Base-by-base conservation (phyloP, 2,113 vertebrate species). In the Nicator chloris region DNA sequence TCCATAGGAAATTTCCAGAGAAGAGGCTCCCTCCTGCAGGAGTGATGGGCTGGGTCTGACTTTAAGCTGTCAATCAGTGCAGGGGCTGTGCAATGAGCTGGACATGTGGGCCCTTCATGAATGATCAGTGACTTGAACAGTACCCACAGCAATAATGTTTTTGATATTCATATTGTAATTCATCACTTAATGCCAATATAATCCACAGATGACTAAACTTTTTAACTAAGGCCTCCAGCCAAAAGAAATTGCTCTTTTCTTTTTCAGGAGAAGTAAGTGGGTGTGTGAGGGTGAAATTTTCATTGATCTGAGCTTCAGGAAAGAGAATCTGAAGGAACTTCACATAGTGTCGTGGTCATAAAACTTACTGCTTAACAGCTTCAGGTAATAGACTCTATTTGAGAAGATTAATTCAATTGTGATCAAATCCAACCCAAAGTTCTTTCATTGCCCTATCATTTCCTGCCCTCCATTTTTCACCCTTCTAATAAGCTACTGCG, bases 391-490 rank as follows among this genome's bases (percentile, higher is more conserved):
- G 16, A 75, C 22, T 64, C 28, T 60, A 71, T 71, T 91, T 78
- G 63, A 85, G 57, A 61, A 90, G 49, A 91, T 84, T 79, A 71
- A 86, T 89, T 51, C 23, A 51, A 10, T 8, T 65, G 18, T 68
- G 64, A 87, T 69, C 30, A 54, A 94, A 83, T 92, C 23, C 61
- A 94, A 87, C 31, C 27, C 26, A 22, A 87, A 91, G 26, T 37
- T 64, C 30, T 92, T 84, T 82, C 24, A 39, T 78, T 78, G 10
- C 28, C 31, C 24, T 37, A 17, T 51, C 19, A 56, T 84, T 79
- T 90, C 50, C 56, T 68, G 72, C 18, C 14, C 40, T 75, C n/a
- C 28, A 21, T 28, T 75, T 68, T 47, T 68, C 56, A 71, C 6
- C 9, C 9, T 56, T 86, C 68, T 86, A 84, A 90, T 66, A 59